A percentile compares a stretch with the other conserved stretches of the same genome.
Conservation (phyloP, 2,113 vertebrate species). For the Phyllostomus hastatus region DNA sequence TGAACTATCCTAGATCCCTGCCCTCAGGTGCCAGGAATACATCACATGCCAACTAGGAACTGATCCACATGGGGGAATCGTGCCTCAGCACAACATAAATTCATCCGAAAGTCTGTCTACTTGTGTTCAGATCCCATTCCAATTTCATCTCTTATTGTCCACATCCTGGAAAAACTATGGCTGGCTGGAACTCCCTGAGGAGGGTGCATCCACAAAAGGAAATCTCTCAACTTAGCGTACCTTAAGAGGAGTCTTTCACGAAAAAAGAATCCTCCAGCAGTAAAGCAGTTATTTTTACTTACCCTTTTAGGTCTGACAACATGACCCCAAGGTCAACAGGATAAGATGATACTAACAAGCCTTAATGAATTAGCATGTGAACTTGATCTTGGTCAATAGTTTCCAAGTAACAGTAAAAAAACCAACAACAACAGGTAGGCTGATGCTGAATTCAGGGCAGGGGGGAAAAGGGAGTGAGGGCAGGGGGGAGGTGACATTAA, state of each 20-base stretch:
- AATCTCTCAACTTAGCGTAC: neutral
- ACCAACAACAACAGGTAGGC: neutral
- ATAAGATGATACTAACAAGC: constrained; percentile 46
- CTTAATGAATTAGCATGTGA: constrained; percentile 60
- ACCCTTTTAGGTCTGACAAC: neutral
- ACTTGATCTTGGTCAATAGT: constrained; percentile 48
- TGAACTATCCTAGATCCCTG: neutral
- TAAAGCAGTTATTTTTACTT: neutral
- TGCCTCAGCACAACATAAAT: neutral
- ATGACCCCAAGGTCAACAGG: constrained; percentile 15
- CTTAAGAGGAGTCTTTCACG: neutral
- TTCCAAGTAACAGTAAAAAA: constrained; percentile 52
- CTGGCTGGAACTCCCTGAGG: neutral
- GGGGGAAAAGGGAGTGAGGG: neutral
- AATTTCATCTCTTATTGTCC: neutral
- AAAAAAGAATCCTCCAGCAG: neutral
- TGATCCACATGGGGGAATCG: neutral
- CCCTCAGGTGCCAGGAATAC: neutral
- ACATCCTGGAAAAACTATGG: neutral
- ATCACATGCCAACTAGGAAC: neutral
- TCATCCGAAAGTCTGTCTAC: neutral
- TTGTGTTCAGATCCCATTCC: neutral
- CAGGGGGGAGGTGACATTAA: neutral
- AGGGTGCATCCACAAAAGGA: neutral
- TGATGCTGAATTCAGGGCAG: neutral